A percentile compares a stretch with the other conserved stretches of the same genome.
Conservation (phyloP, 1,140 invertebrate genomes). For the Probaryconus sp. region DNA sequence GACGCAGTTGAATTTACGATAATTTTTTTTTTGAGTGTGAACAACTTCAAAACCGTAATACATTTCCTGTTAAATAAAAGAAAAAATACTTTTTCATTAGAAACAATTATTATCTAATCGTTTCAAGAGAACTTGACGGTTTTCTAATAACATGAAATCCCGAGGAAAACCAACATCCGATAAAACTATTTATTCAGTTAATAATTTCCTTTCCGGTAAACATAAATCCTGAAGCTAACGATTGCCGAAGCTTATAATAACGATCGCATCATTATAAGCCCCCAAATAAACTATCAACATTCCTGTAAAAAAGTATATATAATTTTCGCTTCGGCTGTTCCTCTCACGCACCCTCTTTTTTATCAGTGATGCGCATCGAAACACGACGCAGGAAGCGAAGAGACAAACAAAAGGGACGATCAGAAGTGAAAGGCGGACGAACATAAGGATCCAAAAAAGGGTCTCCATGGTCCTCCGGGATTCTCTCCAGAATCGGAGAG, state of each 20-base stretch:
- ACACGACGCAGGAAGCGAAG: slow-evolving; percentile 39
- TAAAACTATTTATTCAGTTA: no score
- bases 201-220: no score
- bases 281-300: slow-evolving; percentile 22
- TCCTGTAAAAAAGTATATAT: slow-evolving; percentile 48
- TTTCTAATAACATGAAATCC: no score
- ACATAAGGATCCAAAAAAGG: slow-evolving; percentile 46
- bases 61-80: no score
- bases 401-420: slow-evolving; percentile 44
- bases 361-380: slow-evolving; percentile 39
- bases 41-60: no score
- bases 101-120: no score
- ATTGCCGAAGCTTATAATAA: neutral
- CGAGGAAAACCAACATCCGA: no score
- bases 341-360: slow-evolving; percentile 46
- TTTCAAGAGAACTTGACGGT: no score
- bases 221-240: no score
- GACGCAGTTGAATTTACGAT: no score
- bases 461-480: slow-evolving; percentile 45
- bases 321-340: slow-evolving; percentile 51
- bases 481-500: slow-evolving; percentile 27
- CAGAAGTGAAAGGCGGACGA: slow-evolving; percentile 41
- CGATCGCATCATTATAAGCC: slow-evolving; percentile 4
- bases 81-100: no score
- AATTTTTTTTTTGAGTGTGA: no score